phyloP scores from a whole-genome alignment of 2,113 vertebrate species.

The Epinephelus cyanopodus region DNA sequence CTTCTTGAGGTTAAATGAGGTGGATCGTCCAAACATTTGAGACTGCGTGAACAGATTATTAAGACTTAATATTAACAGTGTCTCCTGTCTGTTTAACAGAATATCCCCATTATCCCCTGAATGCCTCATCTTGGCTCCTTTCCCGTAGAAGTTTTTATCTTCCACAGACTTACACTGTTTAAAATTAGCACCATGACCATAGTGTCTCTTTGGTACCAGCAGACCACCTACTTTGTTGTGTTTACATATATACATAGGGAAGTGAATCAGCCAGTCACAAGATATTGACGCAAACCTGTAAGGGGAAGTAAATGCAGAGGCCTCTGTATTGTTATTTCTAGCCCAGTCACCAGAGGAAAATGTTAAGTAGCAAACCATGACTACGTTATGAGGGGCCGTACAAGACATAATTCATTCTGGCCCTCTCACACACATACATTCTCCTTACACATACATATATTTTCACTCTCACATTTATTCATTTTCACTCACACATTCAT shows the following conservation, averaged over 20 bases:
- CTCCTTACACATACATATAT: too few relatives aligned
- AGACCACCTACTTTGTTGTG: background rate
- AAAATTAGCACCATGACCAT: too few relatives aligned
- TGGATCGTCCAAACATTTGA: background rate
- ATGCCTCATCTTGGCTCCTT: background rate
- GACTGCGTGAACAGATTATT: background rate
- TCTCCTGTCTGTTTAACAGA: background rate
- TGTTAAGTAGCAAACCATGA: too few relatives aligned
- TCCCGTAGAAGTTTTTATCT: background rate
- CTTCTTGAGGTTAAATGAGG: background rate
- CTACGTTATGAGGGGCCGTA: too few relatives aligned
- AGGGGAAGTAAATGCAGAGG: too few relatives aligned
- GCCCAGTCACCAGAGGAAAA: too few relatives aligned
- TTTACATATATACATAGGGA: background rate
- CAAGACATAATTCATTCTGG: too few relatives aligned
- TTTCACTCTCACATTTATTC: too few relatives aligned
- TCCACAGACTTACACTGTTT: background rate
- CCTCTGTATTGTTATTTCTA: too few relatives aligned
- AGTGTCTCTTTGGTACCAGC: background rate
- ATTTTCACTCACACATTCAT: too few relatives aligned
- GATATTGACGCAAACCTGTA: background rate
- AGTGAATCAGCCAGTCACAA: background rate
- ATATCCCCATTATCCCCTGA: background rate
- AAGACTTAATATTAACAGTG: background rate
- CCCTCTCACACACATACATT: too few relatives aligned